Base-by-base conservation (phyloP, 2,797 vertebrate genomes). In the Dendrocincla fuliginosa region DNA sequence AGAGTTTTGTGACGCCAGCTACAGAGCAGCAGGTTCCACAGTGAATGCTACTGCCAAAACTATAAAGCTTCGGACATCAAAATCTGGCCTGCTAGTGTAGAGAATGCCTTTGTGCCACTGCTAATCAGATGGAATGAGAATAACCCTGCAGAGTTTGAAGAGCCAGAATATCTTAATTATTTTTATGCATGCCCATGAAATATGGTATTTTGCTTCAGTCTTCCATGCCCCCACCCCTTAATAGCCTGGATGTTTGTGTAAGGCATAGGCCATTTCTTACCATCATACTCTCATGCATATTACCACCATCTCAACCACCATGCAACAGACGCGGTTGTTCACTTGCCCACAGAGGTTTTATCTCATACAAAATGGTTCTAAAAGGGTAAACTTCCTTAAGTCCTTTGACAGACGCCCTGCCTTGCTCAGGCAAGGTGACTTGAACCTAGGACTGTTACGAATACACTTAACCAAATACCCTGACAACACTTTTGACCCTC, bases 401-500 rank as follows among this genome's bases (percentile, higher is more conserved):
- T 14, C 30, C 56, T 10, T 11, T n/a, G 12, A 11, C 28, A 13
- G 49, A 13, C 16, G 25, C 23, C 28, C 28, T n/a, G 27, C 37
- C 32, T 78, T 0, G 0, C 25, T 85, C 22, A 65, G 25, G 9
- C 37, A 49, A 46, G 1, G 3, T 6, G 6, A 73, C 41, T 37
- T 47, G 17, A 89, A 46, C 35, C 5, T 64, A 10, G 2, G 2
- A 20, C 69, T 79, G 13, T 32, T 61, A 46, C 0, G 2, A 94
- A 60, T 15, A 16, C 23, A 30, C 37, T 39, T 57, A 67, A 18
- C 19, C 4, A 4, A 83, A 44, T 52, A 83, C 5, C 18, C 60
- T 28, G 19, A 77, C 27, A 84, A 52, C 6, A 13, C 0, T 0
- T 46, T 77, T 68, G 5, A 4, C n/a, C 39, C n/a, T 46, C 23